Conservation (phyloP, 1,140 invertebrate species). For the Vollenhovia emeryi region DNA sequence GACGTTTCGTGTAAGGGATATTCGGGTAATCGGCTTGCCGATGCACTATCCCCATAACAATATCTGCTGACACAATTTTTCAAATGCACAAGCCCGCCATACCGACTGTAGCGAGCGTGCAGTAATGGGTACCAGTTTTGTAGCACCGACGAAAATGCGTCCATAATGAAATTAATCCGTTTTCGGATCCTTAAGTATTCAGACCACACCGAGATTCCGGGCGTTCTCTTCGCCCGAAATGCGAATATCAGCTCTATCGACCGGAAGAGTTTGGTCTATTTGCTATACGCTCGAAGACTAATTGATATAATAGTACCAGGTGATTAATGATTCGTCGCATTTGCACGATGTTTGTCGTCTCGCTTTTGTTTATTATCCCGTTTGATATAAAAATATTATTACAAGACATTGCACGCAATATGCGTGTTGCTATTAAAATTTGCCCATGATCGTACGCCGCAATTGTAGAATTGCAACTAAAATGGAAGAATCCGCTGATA, state of each 20-base stretch:
- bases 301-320: slow-evolving; percentile 19
- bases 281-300: neutral
- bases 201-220: neutral
- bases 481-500: slow-evolving; percentile 11
- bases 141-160: neutral
- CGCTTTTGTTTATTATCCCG: no score
- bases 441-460: neutral
- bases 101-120: neutral
- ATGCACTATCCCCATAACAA: slow-evolving; percentile 63
- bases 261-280: slow-evolving; percentile 2
- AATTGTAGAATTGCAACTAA: neutral
- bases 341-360: neutral
- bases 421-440: neutral
- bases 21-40: slow-evolving; percentile 63
- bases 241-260: neutral
- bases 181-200: slow-evolving; percentile 3
- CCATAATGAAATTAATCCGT: slow-evolving; percentile 64
- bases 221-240: neutral
- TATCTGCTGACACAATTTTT: slow-evolving; percentile 64
- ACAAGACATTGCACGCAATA: neutral
- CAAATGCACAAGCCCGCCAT: slow-evolving; percentile 6
- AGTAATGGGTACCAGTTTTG: slow-evolving; percentile 1
- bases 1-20: slow-evolving; percentile 71
- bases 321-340: neutral
- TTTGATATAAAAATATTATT: neutral